Evolutionary conservation across 2,113 vertebrate genomes (phyloP).

Genomic region (Eolophus roseicapilla): DNA sequence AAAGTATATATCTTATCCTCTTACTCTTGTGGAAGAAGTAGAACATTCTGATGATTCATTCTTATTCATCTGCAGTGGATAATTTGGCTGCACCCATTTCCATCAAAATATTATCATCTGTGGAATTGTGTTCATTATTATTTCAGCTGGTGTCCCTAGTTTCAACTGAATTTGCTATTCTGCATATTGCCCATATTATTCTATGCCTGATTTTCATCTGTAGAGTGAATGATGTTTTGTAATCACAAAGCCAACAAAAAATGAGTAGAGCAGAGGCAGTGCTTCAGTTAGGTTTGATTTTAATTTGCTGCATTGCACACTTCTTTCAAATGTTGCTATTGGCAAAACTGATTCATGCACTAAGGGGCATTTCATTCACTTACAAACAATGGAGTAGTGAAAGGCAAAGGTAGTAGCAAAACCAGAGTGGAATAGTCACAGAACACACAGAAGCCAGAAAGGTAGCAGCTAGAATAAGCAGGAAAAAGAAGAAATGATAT

Average conservation of each 20-base stretch:
- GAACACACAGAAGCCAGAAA: not conserved
- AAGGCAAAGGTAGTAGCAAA: not conserved
- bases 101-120: constrained; percentile 40
- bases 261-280: not conserved
- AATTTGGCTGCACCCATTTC: constrained; percentile 21
- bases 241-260: not conserved
- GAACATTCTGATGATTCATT: constrained; percentile 29
- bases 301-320: not conserved
- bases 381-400: not conserved
- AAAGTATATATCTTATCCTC: constrained; percentile 36
- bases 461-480: not conserved
- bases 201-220: not conserved
- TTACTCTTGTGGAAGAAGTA: not conserved
- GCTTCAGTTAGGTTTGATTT: not conserved
- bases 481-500: not conserved
- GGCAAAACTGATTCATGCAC: not conserved
- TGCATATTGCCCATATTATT: not conserved
- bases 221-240: not conserved
- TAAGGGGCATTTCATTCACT: not conserved
- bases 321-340: not conserved
- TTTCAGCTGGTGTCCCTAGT: not conserved
- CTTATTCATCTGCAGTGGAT: not conserved
- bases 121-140: constrained; percentile 14
- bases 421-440: fast-evolving
- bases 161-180: not conserved